These are phyloP conservation scores for Ochlodes sylvanus DNA, from an alignment of 2,888 invertebrate genomes.

Conservation along the genomic window DNA sequence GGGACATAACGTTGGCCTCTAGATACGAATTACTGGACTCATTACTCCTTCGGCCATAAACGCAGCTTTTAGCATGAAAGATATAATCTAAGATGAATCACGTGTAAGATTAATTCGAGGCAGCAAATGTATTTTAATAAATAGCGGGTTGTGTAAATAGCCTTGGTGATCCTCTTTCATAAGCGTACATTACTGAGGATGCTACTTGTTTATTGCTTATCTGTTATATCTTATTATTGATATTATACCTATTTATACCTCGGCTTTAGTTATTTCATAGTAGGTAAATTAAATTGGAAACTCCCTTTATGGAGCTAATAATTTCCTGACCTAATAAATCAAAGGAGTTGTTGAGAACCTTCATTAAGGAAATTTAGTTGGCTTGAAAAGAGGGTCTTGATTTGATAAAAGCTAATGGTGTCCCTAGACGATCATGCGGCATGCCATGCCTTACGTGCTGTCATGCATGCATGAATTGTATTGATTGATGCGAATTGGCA, in stretches of 20 bases:
- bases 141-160: not conserved
- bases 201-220: not conserved
- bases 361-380: no score
- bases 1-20: not conserved
- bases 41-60: conserved; percentile 3
- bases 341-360: not conserved
- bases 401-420: no score
- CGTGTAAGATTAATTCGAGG: not conserved
- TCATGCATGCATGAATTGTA: no score
- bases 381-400: no score
- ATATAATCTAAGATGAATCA: conserved; percentile 10
- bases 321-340: not conserved
- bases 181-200: not conserved
- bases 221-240: not conserved
- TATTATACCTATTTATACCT: not conserved
- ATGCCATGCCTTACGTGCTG: no score
- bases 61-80: not conserved
- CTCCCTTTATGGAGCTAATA: not conserved
- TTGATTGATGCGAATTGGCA: no score
- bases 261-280: not conserved
- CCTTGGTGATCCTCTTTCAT: conserved; percentile 5
- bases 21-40: conserved; percentile 6
- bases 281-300: not conserved
- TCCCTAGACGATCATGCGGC: no score
- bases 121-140: conserved; percentile 6